These are phyloP conservation scores for Dolichallabes microphthalmus DNA, from an alignment of 2,113 vertebrate genomes.

Conservation along the genomic window DNA sequence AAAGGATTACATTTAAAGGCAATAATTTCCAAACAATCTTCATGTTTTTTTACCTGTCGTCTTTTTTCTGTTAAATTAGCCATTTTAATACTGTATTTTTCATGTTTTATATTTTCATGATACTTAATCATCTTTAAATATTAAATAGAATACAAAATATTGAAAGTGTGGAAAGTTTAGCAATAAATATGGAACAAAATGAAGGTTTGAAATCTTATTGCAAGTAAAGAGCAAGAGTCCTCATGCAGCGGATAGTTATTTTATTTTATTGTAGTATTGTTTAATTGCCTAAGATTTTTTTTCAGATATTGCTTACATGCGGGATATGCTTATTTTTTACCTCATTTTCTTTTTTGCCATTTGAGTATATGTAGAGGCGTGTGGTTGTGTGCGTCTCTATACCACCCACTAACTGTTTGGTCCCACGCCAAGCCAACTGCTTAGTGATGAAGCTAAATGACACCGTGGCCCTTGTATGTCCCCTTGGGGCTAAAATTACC, in stretches of 20 bases:
- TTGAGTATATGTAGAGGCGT: background rate
- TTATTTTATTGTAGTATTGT: background rate
- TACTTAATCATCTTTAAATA: background rate
- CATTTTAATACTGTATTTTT: background rate
- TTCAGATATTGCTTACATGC: background rate
- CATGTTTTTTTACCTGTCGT: too few relatives aligned
- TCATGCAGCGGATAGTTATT: too few relatives aligned
- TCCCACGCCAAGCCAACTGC: slow-evolving; percentile 58
- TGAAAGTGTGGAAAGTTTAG: background rate
- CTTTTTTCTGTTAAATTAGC: background rate
- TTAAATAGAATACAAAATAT: background rate
- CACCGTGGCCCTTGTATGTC: slow-evolving; percentile 57
- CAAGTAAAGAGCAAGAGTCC: background rate
- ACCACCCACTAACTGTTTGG: slow-evolving; percentile 69
- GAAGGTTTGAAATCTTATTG: background rate
- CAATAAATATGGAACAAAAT: background rate
- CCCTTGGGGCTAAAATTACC: slow-evolving; percentile 74
- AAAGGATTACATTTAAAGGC: background rate
- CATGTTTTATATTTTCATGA: background rate
- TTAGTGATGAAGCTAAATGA: slow-evolving; percentile 68
- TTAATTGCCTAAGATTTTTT: background rate
- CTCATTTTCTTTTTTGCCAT: background rate
- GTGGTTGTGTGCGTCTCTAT: slow-evolving; percentile 44
- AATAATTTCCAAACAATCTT: background rate
- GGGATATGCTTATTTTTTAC: background rate